phyloP scores from a whole-genome alignment of 1,140 invertebrate genomes.

The Polypedilum vanderplanki region DNA sequence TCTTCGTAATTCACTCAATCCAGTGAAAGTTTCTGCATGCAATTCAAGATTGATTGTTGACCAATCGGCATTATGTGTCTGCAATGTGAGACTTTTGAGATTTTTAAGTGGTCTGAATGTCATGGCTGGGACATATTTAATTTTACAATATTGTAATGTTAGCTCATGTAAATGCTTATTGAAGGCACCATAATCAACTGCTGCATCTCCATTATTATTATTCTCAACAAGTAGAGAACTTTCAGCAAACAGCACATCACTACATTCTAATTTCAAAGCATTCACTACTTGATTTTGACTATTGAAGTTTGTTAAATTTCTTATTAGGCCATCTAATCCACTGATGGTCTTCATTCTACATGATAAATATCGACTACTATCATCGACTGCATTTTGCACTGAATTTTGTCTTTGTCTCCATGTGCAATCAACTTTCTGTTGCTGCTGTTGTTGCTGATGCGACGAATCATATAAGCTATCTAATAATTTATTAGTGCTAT shows the following conservation, averaged over 20 bases:
- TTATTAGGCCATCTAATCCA: conserved; percentile 59
- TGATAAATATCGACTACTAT: conserved; percentile 43
- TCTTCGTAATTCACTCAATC: conserved; percentile 58
- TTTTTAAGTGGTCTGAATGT: conserved; percentile 60
- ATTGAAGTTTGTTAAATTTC: conserved; percentile 57
- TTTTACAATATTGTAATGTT: conserved; percentile 70
- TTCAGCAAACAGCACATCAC: conserved; percentile 72
- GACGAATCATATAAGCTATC: conserved; percentile 22
- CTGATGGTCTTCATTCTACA: conserved; percentile 66
- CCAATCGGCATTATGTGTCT: conserved; percentile 74
- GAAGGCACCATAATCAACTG: conserved; percentile 53
- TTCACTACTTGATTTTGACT: conserved; percentile 58
- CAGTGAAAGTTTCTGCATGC: conserved; percentile 60
- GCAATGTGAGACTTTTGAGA: conserved; percentile 58
- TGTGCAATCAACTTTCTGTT: background rate
- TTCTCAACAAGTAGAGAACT: conserved; percentile 56
- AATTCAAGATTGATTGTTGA: conserved; percentile 68
- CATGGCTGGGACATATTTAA: conserved; percentile 60
- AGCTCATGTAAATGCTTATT: conserved; percentile 50
- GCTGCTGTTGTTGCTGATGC: background rate
- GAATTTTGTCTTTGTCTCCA: background rate
- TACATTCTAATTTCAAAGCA: conserved; percentile 65
- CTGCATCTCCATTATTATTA: conserved; percentile 40
- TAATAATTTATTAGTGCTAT: conserved; percentile 28
- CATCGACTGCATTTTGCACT: background rate